Percentiles rank a stretch among this genome's conserved stretches.
phyloP scores from a whole-genome alignment of 2,113 vertebrate genomes.

The Leptocoma aspasia region DNA sequence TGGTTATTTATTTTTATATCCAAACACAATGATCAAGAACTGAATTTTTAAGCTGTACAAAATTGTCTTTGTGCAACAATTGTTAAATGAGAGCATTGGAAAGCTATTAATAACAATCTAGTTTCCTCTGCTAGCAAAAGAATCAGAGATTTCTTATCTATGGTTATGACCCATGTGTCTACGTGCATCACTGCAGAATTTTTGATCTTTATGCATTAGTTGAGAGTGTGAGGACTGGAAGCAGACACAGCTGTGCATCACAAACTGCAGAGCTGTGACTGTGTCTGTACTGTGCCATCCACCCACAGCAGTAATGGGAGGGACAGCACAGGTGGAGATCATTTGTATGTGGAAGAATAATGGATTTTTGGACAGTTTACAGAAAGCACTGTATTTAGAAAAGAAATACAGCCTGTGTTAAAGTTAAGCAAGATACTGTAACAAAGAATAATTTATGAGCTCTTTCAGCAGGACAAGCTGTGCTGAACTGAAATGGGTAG shows the following conservation, averaged over 20 bases:
- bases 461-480: background rate
- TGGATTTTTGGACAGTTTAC: background rate
- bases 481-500: background rate
- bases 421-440: background rate
- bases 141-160: background rate
- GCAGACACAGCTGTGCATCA: background rate
- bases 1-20: background rate
- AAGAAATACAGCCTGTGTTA: background rate
- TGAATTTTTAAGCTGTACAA: background rate
- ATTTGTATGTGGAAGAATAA: background rate
- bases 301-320: background rate
- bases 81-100: background rate
- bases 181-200: background rate
- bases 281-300: background rate
- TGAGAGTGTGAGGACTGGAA: background rate
- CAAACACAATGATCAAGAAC: background rate
- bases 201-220: background rate
- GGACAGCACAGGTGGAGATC: background rate
- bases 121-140: background rate
- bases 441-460: background rate
- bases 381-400: background rate
- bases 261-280: background rate
- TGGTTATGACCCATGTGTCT: background rate
- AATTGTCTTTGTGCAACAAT: background rate
- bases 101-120: background rate